Evolutionary conservation across 2,113 vertebrate genomes (phyloP).

Genomic region (Candoia aspera): DNA sequence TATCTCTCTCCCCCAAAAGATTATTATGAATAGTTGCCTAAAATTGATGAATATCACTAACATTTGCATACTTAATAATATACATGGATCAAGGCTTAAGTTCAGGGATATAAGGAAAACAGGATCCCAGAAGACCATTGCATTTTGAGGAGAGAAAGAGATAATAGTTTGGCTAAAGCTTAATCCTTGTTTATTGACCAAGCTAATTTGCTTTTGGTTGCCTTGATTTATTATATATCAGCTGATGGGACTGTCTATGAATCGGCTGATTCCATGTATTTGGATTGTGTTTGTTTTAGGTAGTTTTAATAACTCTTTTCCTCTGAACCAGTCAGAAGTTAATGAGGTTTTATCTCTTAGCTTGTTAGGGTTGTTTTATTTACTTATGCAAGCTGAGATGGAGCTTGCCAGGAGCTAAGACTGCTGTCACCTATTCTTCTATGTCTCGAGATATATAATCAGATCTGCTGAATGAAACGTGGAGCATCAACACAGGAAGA

Average conservation of each 20-base stretch:
- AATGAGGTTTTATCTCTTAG: neutral
- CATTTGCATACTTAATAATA: neutral
- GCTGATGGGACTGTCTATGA: neutral
- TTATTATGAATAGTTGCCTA: neutral
- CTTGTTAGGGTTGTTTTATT: neutral
- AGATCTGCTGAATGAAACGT: neutral
- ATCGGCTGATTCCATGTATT: neutral
- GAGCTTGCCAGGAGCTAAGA: neutral
- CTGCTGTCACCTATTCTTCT: neutral
- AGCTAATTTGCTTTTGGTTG: neutral
- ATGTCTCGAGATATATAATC: neutral
- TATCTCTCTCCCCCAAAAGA: neutral
- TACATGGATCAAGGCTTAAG: neutral
- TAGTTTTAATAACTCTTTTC: neutral
- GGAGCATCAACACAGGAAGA: neutral
- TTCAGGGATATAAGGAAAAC: neutral
- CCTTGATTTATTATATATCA: neutral
- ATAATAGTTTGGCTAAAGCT: neutral
- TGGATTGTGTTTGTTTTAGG: neutral
- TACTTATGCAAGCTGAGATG: neutral
- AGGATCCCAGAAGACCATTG: neutral
- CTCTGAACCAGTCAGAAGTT: neutral
- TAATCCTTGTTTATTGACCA: neutral
- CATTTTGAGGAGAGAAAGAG: neutral
- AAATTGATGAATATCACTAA: neutral